Percentiles rank a stretch among this genome's conserved stretches.
These are phyloP conservation scores for Microplitis mediator DNA, from an alignment of 1,140 invertebrate species.

Conservation along the genomic window DNA sequence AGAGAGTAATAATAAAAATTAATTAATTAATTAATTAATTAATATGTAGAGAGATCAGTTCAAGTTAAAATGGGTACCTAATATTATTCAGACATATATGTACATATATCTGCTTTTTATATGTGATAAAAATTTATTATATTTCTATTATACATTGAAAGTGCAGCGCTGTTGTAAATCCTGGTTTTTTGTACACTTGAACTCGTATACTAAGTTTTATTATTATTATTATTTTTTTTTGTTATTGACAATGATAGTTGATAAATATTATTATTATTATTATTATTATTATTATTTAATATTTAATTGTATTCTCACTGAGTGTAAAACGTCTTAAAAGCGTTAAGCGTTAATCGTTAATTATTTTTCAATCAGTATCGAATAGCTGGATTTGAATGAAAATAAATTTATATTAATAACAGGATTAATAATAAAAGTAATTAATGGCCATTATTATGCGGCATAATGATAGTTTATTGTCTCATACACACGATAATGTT, in stretches of 20 bases:
- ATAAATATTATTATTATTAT: slow-evolving; percentile 27
- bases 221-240: slow-evolving; percentile 37
- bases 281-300: slow-evolving; percentile 49
- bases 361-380: slow-evolving; percentile 7
- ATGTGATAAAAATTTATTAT: slow-evolving; percentile 58
- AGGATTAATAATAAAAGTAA: not conserved
- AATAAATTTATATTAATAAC: not conserved
- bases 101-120: slow-evolving; percentile 60
- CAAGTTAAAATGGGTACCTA: slow-evolving; percentile 49
- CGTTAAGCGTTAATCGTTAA: slow-evolving; percentile 33
- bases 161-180: slow-evolving; percentile 57
- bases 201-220: slow-evolving; percentile 42
- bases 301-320: slow-evolving; percentile 49
- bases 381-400: slow-evolving; percentile 2
- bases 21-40: not conserved
- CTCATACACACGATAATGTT: not conserved
- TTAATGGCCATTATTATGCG: not conserved
- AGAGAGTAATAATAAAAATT: no score
- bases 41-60: slow-evolving; percentile 16
- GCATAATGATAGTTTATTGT: not conserved
- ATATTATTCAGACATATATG: slow-evolving; percentile 55
- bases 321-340: slow-evolving; percentile 29
- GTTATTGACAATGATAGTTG: slow-evolving; percentile 47
- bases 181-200: slow-evolving; percentile 49
- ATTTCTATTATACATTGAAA: slow-evolving; percentile 55